Evolutionary conservation across 2,113 vertebrate species (phyloP).

Genomic region (Calonectris borealis): DNA sequence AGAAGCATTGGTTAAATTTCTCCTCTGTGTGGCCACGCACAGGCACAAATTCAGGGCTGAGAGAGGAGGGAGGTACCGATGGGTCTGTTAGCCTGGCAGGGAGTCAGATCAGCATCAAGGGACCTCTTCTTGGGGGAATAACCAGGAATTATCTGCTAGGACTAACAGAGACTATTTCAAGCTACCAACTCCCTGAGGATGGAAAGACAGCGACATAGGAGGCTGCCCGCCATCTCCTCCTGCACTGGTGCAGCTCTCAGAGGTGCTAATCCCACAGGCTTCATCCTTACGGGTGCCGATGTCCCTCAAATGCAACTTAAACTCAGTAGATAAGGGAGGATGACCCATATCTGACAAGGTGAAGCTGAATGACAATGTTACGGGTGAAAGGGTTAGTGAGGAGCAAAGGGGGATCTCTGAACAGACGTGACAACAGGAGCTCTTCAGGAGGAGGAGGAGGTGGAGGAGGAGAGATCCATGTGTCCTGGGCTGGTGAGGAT

Average conservation of each 20-base stretch:
- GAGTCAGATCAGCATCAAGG: not conserved
- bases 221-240: not conserved
- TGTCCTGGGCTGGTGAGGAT: not conserved
- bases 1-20: not conserved
- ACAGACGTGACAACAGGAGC: fast-evolving
- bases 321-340: not conserved
- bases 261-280: not conserved
- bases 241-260: not conserved
- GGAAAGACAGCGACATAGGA: not conserved
- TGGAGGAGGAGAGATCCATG: not conserved
- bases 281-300: not conserved
- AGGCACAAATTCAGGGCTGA: not conserved
- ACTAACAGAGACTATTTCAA: not conserved
- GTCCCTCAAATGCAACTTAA: not conserved
- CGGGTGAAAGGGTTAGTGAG: not conserved
- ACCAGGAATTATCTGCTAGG: not conserved
- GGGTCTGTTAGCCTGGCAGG: not conserved
- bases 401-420: not conserved
- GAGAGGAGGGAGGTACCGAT: not conserved
- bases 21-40: not conserved
- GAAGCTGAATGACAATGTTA: not conserved
- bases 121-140: not conserved
- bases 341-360: not conserved
- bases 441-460: not conserved
- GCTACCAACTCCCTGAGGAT: not conserved